These are phyloP conservation scores for Conger conger DNA, from an alignment of 2,113 vertebrate genomes.

Conservation along the genomic window DNA sequence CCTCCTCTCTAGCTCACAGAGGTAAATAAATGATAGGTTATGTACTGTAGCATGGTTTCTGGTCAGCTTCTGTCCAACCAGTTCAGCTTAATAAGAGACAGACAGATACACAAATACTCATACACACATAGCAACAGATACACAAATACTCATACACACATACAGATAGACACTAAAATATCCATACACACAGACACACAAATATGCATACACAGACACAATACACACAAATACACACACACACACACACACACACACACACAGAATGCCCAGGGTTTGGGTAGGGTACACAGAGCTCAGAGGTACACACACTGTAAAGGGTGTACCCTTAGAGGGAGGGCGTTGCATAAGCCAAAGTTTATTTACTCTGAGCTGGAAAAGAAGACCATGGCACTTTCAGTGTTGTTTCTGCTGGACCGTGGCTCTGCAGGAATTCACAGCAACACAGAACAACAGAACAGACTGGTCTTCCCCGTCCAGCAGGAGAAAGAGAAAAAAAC, in stretches of 20 bases:
- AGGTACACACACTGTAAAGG: neutral
- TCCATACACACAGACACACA: neutral
- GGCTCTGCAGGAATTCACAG: neutral
- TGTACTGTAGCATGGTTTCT: neutral
- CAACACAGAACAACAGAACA: neutral
- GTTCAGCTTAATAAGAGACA: neutral
- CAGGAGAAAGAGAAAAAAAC: neutral
- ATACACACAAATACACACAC: too few relatives aligned
- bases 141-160: too few relatives aligned
- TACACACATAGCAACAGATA: too few relatives aligned
- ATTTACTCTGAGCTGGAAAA: neutral
- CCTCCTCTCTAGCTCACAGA: neutral
- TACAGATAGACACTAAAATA: neutral
- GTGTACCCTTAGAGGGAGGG: neutral
- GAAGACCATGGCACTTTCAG: neutral
- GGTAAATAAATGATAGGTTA: neutral
- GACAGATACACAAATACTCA: too few relatives aligned
- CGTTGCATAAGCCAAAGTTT: neutral
- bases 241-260: neutral
- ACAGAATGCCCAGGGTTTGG: neutral
- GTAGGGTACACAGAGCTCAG: neutral
- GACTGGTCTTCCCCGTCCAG: neutral
- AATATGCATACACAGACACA: too few relatives aligned
- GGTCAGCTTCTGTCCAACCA: neutral
- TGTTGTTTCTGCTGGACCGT: neutral